phyloP scores from a whole-genome alignment of 2,797 vertebrate genomes.

The Tinamus major region DNA sequence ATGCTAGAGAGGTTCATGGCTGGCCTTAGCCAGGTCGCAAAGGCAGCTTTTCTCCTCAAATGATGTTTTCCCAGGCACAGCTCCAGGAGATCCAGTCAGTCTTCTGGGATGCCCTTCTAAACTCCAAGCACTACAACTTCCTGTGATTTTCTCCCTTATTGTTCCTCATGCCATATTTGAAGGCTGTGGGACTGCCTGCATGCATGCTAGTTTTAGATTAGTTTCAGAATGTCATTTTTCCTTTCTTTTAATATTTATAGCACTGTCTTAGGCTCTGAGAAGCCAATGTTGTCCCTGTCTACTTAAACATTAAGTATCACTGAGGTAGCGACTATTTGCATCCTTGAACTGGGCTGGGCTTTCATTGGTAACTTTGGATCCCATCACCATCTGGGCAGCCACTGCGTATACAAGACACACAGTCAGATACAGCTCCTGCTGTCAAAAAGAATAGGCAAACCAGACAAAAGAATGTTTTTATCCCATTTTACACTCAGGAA shows the following conservation, averaged over 20 bases:
- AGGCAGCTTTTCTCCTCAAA: neutral
- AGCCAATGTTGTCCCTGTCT: neutral
- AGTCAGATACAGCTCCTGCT: neutral
- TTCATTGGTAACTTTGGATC: neutral
- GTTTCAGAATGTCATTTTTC: neutral
- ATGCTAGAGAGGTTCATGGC: neutral
- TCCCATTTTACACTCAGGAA: neutral
- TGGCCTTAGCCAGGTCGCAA: neutral
- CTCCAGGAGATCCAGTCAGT: neutral
- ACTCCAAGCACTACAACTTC: neutral
- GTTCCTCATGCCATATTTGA: accelerated
- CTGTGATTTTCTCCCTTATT: neutral
- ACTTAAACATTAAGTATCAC: neutral
- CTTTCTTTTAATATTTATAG: neutral
- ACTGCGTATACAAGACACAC: neutral
- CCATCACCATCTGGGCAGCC: neutral
- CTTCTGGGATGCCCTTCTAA: neutral
- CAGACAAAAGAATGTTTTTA: neutral
- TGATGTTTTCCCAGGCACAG: neutral
- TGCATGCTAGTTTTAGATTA: neutral
- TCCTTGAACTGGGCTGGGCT: neutral
- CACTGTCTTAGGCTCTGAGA: neutral
- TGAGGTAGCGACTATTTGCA: neutral
- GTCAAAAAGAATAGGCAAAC: neutral
- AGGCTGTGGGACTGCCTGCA: neutral